Evolutionary conservation across 2,113 vertebrate species (phyloP).

Genomic region (Oreochromis spilurus): DNA sequence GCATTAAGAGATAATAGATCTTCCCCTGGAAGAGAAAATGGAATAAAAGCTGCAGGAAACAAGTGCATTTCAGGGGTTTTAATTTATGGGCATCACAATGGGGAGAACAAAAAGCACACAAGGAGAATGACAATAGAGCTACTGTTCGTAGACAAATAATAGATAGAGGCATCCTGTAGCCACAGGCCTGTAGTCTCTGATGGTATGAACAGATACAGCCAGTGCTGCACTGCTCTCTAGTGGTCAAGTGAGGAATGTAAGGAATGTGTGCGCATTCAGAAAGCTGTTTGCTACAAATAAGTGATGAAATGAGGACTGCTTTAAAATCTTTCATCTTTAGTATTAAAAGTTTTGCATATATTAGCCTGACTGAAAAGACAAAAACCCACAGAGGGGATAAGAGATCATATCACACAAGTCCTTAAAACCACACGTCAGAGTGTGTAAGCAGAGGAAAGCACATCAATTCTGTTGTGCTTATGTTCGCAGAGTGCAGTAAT

Average conservation of each 20-base stretch:
- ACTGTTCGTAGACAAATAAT: constrained; percentile 48
- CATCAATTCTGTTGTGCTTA: background rate
- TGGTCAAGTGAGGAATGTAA: background rate
- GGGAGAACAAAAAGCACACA: constrained; percentile 27
- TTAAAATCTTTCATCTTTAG: background rate
- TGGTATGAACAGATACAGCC: background rate
- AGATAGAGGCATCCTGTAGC: constrained; percentile 11
- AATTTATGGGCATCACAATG: constrained; percentile 22
- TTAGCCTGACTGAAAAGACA: background rate
- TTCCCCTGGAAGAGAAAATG: background rate
- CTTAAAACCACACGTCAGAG: background rate
- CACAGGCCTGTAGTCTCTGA: background rate
- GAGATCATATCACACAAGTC: background rate
- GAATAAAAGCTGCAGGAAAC: background rate
- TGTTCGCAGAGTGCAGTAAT: background rate
- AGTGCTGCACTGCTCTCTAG: constrained; percentile 16
- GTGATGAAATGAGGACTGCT: background rate
- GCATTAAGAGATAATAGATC: background rate
- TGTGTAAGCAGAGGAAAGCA: background rate
- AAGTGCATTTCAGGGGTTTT: background rate
- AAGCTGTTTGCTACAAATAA: background rate
- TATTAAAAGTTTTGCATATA: background rate
- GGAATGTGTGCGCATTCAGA: background rate
- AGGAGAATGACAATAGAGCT: constrained; percentile 25
- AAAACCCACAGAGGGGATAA: background rate